These are phyloP conservation scores for Aphis gossypii DNA, from an alignment of 1,140 invertebrate genomes.

Conservation along the genomic window DNA sequence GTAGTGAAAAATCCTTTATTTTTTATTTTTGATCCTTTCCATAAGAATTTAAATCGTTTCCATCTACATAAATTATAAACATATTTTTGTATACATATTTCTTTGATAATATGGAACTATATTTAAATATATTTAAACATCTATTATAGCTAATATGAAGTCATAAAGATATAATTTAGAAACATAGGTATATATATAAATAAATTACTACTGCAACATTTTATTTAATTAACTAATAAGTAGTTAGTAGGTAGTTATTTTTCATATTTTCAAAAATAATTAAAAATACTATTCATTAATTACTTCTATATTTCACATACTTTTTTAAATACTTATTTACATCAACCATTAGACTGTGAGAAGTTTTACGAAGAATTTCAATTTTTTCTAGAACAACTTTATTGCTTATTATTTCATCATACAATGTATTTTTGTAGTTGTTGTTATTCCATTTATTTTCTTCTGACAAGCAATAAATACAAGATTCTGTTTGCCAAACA, in stretches of 20 bases:
- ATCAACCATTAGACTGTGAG: neutral
- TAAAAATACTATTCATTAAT: neutral
- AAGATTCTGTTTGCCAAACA: conserved; percentile 16
- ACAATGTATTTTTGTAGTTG: neutral
- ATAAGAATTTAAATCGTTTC: conserved; percentile 41
- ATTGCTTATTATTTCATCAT: neutral
- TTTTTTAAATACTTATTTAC: conserved; percentile 54
- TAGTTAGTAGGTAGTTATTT: neutral
- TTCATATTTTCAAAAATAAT: neutral
- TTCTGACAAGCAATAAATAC: neutral
- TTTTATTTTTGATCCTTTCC: conserved; percentile 11
- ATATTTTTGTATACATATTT: neutral
- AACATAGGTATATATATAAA: no score
- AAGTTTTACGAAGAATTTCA: neutral
- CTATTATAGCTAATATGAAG: no score
- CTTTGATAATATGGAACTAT: no score
- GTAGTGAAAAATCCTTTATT: neutral
- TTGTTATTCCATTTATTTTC: neutral
- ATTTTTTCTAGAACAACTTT: neutral
- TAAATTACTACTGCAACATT: no score
- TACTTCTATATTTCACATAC: neutral
- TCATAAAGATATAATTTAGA: no score
- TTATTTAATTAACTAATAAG: no score
- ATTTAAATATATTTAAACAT: no score
- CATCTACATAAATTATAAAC: conserved; percentile 20